Evolutionary conservation across 2,888 invertebrate species (phyloP).

Genomic region (Drosophila eohydei): DNA sequence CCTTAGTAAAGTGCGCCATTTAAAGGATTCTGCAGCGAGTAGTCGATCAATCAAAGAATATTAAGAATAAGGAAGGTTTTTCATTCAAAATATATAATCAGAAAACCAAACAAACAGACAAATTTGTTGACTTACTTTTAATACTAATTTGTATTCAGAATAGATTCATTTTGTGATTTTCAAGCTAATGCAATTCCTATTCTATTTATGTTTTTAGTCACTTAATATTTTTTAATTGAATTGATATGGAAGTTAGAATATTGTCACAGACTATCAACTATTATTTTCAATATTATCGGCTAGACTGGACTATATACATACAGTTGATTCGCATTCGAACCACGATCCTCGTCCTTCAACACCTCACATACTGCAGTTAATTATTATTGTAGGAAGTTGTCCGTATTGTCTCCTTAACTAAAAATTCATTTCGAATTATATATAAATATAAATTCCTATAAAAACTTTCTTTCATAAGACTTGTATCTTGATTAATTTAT

Average conservation of each 20-base stretch:
- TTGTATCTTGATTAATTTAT: background rate
- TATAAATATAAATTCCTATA: background rate
- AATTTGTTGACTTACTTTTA: background rate
- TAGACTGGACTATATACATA: background rate
- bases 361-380: background rate
- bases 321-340: background rate
- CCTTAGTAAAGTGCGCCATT: background rate
- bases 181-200: too few relatives aligned
- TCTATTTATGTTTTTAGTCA: too few relatives aligned
- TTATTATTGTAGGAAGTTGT: background rate
- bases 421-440: background rate
- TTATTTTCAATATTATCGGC: too few relatives aligned
- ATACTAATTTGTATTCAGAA: background rate
- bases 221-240: background rate
- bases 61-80: background rate
- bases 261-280: too few relatives aligned
- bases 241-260: too few relatives aligned
- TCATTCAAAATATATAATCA: too few relatives aligned
- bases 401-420: background rate
- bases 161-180: background rate
- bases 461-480: background rate
- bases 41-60: background rate
- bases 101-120: too few relatives aligned
- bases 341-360: background rate
- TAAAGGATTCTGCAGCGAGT: background rate